Evolutionary conservation across 2,797 vertebrate species (phyloP).

Genomic region (Lagodon rhomboides): DNA sequence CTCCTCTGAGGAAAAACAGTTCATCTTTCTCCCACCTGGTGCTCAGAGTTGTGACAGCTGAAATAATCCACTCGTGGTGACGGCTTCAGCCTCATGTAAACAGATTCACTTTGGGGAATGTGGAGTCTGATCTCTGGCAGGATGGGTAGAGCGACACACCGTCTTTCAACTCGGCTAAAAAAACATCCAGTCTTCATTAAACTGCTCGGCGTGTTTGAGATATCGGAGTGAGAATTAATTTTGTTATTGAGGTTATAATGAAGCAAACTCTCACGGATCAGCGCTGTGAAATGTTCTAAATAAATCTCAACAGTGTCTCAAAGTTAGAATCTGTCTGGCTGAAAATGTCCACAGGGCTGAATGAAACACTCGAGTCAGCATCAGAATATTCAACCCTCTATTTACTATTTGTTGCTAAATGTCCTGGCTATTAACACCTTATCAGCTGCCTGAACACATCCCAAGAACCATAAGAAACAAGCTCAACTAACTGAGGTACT

Average conservation of each 20-base stretch:
- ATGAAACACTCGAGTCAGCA: neutral
- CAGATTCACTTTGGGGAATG: slow-evolving; percentile 47
- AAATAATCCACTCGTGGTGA: slow-evolving; percentile 66
- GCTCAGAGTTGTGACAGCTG: slow-evolving; percentile 65
- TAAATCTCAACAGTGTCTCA: slow-evolving; percentile 17
- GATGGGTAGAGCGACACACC: slow-evolving; percentile 20
- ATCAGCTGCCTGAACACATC: neutral
- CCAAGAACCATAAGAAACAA: neutral
- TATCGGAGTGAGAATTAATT: neutral
- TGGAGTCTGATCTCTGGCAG: slow-evolving; percentile 39
- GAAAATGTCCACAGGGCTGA: neutral
- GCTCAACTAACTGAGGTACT: neutral
- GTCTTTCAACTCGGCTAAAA: slow-evolving; percentile 40
- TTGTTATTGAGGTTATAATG: slow-evolving; percentile 16
- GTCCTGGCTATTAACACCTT: neutral
- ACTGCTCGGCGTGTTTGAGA: neutral
- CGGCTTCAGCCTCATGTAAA: slow-evolving; percentile 53
- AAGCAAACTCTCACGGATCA: slow-evolving; percentile 9
- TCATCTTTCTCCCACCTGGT: slow-evolving; percentile 44
- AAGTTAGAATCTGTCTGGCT: slow-evolving; percentile 13
- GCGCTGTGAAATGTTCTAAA: neutral
- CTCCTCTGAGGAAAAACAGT: slow-evolving; percentile 21
- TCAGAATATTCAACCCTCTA: neutral
- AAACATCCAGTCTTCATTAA: slow-evolving; percentile 9
- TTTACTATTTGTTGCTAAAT: neutral